Evolutionary conservation across 2,888 invertebrate species (phyloP), one percentile per base, ranked within the genome.

Genomic region (Balanococcus diminutus): DNA sequence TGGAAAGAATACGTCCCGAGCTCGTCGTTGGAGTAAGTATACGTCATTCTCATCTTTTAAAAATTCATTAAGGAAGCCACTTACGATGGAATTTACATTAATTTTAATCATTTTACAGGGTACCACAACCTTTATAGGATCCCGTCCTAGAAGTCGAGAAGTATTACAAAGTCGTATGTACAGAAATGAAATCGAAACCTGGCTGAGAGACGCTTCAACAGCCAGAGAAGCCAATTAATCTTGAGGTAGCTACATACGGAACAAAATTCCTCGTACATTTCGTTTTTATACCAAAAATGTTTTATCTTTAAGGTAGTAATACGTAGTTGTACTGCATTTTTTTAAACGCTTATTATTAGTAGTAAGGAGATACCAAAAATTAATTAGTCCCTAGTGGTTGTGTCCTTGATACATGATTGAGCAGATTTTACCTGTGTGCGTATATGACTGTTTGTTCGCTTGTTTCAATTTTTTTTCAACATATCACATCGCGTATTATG

Each of bases 91-190:
- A 11, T 75, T 75, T 31, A 72, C n/a, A n/a, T 32, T 32, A 22
- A 67, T 22, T 36, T 28, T 36, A 31, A 82, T 22, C 25, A 25
- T 84, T 84, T 31, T n/a, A 6, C 36, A 92, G 92, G 92, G 91
- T 9, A 91, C 90, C n/a, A 92, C 93, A n/a, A 91, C 93, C 6
- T 95, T 94, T 89, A 92, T 94, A 81, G 95, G 95, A 0, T 92
- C 93, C n/a, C 91, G 95, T 85, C 93, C 94, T 2, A 91, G 95
- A 81, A 95, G 94, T 56, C 92, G 94, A 88, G 95, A 95, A 89
- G 94, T 95, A 14, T 90, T 95, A 28, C 95, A 95, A 89, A 91
- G 93, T 88, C 92, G 94, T 88, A 95, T 95, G 95, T 95, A 95
- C 89, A 93, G 93, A 87, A 89, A 91, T 9, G 95, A 95, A 88